phyloP scores from a whole-genome alignment of 2,888 invertebrate genomes.

The Pogonocherus hispidulus region DNA sequence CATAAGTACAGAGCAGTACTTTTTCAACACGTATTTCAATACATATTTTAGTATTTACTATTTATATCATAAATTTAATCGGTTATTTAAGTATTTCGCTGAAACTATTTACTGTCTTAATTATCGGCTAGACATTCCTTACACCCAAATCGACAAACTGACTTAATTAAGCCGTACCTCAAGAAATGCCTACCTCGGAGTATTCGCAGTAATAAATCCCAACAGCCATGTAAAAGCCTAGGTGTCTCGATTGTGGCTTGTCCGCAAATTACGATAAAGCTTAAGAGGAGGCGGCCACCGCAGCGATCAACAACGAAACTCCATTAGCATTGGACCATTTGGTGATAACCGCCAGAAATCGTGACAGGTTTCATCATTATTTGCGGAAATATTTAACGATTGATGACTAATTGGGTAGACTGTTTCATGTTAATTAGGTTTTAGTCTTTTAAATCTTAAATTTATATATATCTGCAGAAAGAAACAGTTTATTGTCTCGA shows the following conservation, averaged over 20 bases:
- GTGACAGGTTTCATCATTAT: slow-evolving; percentile 32
- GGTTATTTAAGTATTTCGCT: too few relatives aligned
- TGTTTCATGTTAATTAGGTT: not conserved
- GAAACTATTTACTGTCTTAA: too few relatives aligned
- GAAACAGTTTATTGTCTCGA: too few relatives aligned
- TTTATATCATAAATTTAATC: too few relatives aligned
- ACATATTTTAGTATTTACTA: too few relatives aligned
- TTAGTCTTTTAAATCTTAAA: too few relatives aligned
- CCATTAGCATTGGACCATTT: slow-evolving; percentile 51
- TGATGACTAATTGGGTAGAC: slow-evolving; percentile 23
- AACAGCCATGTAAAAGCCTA: slow-evolving; percentile 42
- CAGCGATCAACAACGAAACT: slow-evolving; percentile 49
- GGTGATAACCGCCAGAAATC: slow-evolving; percentile 44
- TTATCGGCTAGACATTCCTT: too few relatives aligned
- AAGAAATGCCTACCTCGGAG: slow-evolving; percentile 15
- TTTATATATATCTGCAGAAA: too few relatives aligned
- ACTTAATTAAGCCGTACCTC: slow-evolving; percentile 21
- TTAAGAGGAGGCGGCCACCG: slow-evolving; percentile 44
- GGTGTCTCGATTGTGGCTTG: slow-evolving; percentile 41
- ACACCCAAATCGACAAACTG: too few relatives aligned
- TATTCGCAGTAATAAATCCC: slow-evolving; percentile 42
- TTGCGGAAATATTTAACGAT: slow-evolving; percentile 34
- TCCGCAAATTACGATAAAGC: slow-evolving; percentile 50
- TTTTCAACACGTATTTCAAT: too few relatives aligned
- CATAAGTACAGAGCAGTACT: too few relatives aligned